phyloP scores from a whole-genome alignment of 2,797 vertebrate genomes.

The Scyliorhinus canicula region DNA sequence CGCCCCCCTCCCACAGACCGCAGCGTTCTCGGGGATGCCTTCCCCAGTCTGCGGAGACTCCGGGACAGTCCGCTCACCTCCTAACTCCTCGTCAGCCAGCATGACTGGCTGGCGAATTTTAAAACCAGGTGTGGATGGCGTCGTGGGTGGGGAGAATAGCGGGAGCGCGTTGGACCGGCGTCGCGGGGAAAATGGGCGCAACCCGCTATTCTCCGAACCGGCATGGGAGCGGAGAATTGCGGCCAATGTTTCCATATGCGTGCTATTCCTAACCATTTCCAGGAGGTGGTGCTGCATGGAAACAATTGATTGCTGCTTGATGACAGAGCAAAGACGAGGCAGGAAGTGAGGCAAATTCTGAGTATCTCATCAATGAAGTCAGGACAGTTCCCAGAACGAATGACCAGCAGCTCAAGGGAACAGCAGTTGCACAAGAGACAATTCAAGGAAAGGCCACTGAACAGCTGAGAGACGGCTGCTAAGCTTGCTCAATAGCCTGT shows the following conservation, averaged over 20 bases:
- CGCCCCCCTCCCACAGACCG: too few species aligned
- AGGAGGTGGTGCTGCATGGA: not conserved
- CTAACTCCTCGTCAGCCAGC: too few species aligned
- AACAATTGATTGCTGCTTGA: not conserved
- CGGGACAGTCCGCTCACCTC: too few species aligned
- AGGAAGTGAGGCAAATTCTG: not conserved
- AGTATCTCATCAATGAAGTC: not conserved
- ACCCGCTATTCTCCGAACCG: too few species aligned
- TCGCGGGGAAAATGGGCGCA: too few species aligned
- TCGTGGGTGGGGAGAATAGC: too few species aligned
- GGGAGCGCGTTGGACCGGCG: too few species aligned
- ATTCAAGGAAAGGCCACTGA: not conserved
- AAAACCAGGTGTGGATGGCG: too few species aligned
- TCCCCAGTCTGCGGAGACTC: too few species aligned
- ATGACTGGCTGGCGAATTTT: too few species aligned
- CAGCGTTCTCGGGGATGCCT: too few species aligned
- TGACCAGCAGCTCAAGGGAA: not conserved
- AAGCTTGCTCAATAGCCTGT: not conserved
- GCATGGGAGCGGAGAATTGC: too few species aligned
- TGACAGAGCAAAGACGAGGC: not conserved
- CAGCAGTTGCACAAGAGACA: not conserved
- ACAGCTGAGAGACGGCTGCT: not conserved
- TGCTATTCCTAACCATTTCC: not conserved
- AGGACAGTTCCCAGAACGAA: not conserved
- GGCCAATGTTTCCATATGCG: not conserved